These are phyloP conservation scores for Cacajao melanocephalus DNA, from an alignment of 2,797 vertebrate genomes.

Conservation along the genomic window DNA sequence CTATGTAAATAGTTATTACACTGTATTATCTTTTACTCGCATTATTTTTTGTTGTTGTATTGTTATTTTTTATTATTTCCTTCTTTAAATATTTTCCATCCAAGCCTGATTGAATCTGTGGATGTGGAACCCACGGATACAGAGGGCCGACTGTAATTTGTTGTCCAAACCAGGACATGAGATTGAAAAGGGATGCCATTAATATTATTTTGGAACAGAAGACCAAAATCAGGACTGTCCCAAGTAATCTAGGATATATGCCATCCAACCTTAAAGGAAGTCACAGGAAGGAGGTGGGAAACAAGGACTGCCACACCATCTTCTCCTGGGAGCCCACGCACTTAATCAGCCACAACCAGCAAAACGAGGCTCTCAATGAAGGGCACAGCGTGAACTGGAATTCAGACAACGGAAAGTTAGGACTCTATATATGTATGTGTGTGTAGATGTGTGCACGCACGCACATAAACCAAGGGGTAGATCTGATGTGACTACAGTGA, in stretches of 20 bases:
- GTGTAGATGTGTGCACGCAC: background rate
- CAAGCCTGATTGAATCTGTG: too few species aligned
- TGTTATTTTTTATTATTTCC: background rate
- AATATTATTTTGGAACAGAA: background rate
- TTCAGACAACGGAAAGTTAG: background rate
- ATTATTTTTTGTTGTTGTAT: background rate
- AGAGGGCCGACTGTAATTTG: background rate
- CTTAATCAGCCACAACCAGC: background rate
- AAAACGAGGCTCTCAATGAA: background rate
- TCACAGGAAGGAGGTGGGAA: background rate
- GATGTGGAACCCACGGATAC: background rate
- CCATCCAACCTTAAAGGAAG: background rate
- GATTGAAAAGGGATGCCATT: background rate
- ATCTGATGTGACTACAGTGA: background rate
- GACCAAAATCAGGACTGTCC: background rate
- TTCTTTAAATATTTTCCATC: background rate
- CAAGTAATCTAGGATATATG: background rate
- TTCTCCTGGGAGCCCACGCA: background rate
- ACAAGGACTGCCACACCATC: background rate
- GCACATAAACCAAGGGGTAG: fast-evolving
- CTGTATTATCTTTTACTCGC: background rate
- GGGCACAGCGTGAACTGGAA: background rate
- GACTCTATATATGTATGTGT: fast-evolving
- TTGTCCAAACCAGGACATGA: background rate
- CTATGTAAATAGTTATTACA: background rate